Conservation (phyloP, 2,113 vertebrate species). For the Pristiophorus japonicus region DNA sequence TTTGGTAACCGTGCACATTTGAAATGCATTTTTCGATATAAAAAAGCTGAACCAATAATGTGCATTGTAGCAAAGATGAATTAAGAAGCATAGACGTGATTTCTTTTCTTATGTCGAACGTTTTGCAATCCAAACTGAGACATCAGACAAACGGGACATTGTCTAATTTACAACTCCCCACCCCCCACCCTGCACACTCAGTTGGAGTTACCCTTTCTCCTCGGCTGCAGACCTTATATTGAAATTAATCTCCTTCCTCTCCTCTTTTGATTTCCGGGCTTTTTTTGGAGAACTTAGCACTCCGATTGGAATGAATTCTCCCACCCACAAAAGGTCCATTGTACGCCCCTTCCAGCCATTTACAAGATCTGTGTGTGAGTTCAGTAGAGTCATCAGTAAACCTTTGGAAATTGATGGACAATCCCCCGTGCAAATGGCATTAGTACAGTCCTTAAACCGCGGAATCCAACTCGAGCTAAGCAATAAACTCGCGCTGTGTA, state of each 20-base stretch:
- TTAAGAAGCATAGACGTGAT: background rate
- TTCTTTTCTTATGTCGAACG: background rate
- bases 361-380: background rate
- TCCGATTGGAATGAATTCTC: background rate
- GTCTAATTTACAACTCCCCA: background rate
- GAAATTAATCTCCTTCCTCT: background rate
- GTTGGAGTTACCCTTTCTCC: background rate
- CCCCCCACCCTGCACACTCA: background rate
- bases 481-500: no score
- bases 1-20: background rate
- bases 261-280: background rate
- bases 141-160: background rate
- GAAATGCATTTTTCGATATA: background rate
- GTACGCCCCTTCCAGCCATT: background rate
- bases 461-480: background rate
- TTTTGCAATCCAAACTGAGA: background rate
- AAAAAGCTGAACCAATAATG: background rate
- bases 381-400: background rate
- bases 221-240: background rate
- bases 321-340: background rate
- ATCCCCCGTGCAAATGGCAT: background rate
- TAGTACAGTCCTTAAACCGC: background rate
- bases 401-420: background rate
- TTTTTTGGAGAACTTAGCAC: background rate
- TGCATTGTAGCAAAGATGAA: background rate